Evolutionary conservation across 2,113 vertebrate genomes (phyloP).

Genomic region (Pelecanus crispus): DNA sequence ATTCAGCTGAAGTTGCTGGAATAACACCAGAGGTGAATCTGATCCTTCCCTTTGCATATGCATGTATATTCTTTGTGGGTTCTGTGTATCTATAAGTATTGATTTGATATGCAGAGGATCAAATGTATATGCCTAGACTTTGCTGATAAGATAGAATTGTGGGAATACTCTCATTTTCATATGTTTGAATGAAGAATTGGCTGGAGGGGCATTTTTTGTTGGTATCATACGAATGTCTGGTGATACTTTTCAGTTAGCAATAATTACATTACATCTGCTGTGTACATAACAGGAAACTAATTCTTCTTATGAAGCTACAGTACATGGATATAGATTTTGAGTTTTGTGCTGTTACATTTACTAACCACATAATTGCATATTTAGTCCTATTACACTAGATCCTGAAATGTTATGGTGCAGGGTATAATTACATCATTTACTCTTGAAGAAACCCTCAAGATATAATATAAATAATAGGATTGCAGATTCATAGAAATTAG

Average conservation of each 20-base stretch:
- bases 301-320: neutral
- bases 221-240: neutral
- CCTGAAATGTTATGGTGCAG: conserved; percentile 16
- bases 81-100: neutral
- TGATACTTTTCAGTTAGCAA: conserved; percentile 22
- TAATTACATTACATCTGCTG: conserved; percentile 64
- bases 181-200: neutral
- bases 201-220: conserved; percentile 24
- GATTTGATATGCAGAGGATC: neutral
- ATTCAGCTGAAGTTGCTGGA: neutral
- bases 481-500: conserved; percentile 60
- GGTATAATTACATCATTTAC: conserved; percentile 50
- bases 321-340: neutral
- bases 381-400: neutral
- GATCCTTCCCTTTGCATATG: neutral
- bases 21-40: neutral
- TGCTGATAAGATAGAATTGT: neutral
- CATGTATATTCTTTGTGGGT: neutral
- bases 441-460: conserved; percentile 51
- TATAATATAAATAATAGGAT: conserved; percentile 58
- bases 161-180: conserved; percentile 8
- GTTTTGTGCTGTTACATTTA: conserved; percentile 16
- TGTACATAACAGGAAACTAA: conserved; percentile 8
- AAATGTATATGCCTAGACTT: neutral
- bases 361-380: conserved; percentile 27